Evolutionary conservation across 2,113 vertebrate species (phyloP), one percentile per base, ranked within the genome.

Genomic region (Gasterosteus nipponicus): DNA sequence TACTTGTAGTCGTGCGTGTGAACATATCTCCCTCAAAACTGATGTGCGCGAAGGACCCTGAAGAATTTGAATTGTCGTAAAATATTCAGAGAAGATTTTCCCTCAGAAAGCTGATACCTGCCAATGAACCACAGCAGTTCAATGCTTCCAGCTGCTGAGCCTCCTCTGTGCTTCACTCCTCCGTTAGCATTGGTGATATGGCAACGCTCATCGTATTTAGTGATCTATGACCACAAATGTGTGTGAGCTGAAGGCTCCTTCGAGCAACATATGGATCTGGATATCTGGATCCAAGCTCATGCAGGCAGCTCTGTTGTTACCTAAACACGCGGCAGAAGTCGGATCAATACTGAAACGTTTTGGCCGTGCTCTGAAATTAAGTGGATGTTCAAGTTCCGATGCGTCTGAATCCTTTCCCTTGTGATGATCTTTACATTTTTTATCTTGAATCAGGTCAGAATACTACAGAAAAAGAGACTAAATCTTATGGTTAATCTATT

Each of bases 51-150:
- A 82, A 70, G 57, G 41, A 70, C 5, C 44, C 72, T 73, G 62
- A 84, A 86, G 81, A 82, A 91, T 89, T 85, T 92, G 72, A 87
- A 87, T 56, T 69, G 81, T 82, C 51, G 76, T 88, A 73, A 92
- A 90, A 90, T 81, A 75, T 18, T 72, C 75, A 26, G 39, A n/a
- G 56, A 82, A 84, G 73, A 46, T 66, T 87, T 90, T 90, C 76
- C 80, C 73, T 51, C 46, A 16, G 73, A 80, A 88, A 88, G 62
- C n/a, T 39, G 82, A 91, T 75, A 80, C 82, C 83, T 1, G 0
- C 38, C 57, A 82, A 78, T 87, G 84, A 87, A 86, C 58, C 77
- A 26, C 57, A 60, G 68, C 49, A 16, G 49, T 22, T 89, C 79
- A 69, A 85, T 18, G n/a, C 35, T 22, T 59, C 75, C 77, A 81